phyloP scores from a whole-genome alignment of 2,888 invertebrate genomes.

The Mactromeris polynyma region DNA sequence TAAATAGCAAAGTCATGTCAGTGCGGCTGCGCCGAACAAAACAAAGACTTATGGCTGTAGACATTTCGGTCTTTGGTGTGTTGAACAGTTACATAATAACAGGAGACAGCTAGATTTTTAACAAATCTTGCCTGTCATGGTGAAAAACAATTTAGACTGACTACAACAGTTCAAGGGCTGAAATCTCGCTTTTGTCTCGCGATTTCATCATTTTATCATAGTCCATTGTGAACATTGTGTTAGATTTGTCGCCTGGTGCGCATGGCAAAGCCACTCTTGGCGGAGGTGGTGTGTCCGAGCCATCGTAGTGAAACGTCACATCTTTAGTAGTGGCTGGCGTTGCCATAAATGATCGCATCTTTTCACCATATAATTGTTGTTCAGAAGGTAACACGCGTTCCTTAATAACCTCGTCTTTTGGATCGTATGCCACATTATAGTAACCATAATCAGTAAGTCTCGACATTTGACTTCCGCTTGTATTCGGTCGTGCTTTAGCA shows the following conservation, averaged over 20 bases:
- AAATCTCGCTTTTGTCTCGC: neutral
- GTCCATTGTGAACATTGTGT: constrained; percentile 18
- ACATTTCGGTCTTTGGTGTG: too few species aligned
- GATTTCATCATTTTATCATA: neutral
- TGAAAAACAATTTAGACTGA: neutral
- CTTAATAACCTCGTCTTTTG: neutral
- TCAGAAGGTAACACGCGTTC: constrained; percentile 25
- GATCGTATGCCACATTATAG: constrained; percentile 20
- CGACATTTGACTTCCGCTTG: neutral
- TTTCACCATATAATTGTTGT: constrained; percentile 35
- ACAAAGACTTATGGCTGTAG: too few species aligned
- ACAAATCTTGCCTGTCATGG: too few species aligned
- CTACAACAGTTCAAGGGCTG: constrained; percentile 24
- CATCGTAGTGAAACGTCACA: constrained; percentile 36
- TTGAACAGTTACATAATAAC: too few species aligned
- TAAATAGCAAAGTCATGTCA: too few species aligned
- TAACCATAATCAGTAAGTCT: neutral
- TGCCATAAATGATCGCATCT: constrained; percentile 49
- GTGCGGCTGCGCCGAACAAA: too few species aligned
- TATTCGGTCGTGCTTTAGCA: neutral
- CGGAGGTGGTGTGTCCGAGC: constrained; percentile 22
- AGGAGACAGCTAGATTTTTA: too few species aligned
- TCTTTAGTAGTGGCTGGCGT: constrained; percentile 54
- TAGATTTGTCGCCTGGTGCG: neutral
- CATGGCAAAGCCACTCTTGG: constrained; percentile 33